phyloP scores from a whole-genome alignment of 2,113 vertebrate genomes.

The Saimiri boliviensis region DNA sequence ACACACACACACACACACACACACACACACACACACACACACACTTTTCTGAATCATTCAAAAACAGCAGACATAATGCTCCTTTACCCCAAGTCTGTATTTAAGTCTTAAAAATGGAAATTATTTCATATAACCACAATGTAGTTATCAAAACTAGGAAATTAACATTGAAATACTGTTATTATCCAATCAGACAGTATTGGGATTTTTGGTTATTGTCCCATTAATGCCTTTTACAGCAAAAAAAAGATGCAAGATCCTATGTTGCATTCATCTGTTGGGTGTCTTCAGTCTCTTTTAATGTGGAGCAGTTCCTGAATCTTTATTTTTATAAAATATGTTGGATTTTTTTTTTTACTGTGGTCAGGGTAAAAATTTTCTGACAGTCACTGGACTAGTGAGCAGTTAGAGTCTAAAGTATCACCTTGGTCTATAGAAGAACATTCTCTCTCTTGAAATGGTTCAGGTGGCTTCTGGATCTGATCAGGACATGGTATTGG shows the following conservation, averaged over 20 bases:
- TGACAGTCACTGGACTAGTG: background rate
- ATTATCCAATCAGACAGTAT: background rate
- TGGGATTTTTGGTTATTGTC: background rate
- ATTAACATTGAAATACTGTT: background rate
- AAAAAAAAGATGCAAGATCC: background rate
- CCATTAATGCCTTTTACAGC: background rate
- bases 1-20: background rate
- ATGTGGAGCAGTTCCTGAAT: background rate
- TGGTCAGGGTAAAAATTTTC: background rate
- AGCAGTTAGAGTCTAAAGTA: background rate
- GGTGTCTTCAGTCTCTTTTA: background rate
- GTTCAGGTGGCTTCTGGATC: background rate
- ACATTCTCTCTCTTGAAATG: background rate
- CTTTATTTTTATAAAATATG: slow-evolving; percentile 1
- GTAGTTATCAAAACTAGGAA: background rate
- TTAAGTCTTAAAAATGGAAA: background rate
- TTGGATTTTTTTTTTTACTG: background rate
- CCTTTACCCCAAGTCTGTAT: background rate
- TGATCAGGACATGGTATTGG: background rate
- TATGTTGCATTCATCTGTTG: background rate
- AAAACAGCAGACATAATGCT: background rate
- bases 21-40: background rate
- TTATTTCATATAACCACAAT: background rate
- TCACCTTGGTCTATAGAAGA: background rate
- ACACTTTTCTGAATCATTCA: background rate